Base-by-base conservation (phyloP, 2,888 invertebrate species). In the Galerucella pusilla region DNA sequence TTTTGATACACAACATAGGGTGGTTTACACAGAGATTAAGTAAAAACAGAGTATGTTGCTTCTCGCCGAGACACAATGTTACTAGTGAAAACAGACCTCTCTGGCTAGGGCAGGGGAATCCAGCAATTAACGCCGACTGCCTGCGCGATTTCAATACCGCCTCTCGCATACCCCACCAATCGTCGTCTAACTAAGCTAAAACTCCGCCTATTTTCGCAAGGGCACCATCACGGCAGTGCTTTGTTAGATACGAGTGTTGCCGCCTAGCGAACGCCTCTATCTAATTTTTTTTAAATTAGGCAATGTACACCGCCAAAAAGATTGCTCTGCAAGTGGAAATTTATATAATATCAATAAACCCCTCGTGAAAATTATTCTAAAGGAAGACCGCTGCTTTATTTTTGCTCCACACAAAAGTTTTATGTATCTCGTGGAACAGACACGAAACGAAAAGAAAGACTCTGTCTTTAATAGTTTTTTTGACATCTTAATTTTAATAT, bases 1-100 rank as follows among this genome's bases (percentile, higher is more conserved):
- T 93, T 93, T 93, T 92, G 92, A 93, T 92, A 93, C 93, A 94
- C 93, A 93, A 93, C 93, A 93, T 92, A 89, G 88, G 88, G 89
- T 89, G 91, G 93, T 93, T 94, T 93, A 94, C 93, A 93, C 93
- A 93, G 92, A 87, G 88, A 89, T 88, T 88, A 88, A 89, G 89
- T 88, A 88, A 90, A 90, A 89, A 90, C 89, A 90, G 86, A 84
- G 86, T 86, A 88, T 88, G 88, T 88, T 87, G 88, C 88, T 88
- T 87, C 88, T 88, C 83, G 86, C 86, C 86, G 87, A 86, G 88
- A 86, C 87, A 85, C 87, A 87, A 87, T 88, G 88, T 88, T 88
- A 88, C 88, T 88, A 88, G 85, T 87, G 88, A 89, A 89, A 89
- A 89, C 89, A 89, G 85, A 85, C 85, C 10, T 25, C 57, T 57